A percentile compares a stretch with the other conserved stretches of the same genome.
These are phyloP conservation scores for Rachycentron canadum DNA, from an alignment of 2,797 vertebrate species.

Conservation along the genomic window DNA sequence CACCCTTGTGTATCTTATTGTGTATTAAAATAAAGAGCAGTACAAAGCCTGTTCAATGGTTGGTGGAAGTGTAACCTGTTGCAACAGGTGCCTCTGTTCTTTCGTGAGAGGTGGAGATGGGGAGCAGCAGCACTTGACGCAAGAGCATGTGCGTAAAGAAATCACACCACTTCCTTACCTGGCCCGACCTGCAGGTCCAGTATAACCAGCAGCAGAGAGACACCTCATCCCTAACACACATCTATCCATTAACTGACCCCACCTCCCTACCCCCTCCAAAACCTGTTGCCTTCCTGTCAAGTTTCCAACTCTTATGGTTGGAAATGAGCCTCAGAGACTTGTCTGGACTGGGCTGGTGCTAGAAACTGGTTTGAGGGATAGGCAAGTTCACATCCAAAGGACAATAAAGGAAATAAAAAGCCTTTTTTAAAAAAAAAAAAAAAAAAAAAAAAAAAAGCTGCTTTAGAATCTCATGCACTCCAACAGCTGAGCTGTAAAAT, in stretches of 20 bases:
- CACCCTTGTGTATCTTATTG: not conserved
- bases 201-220: conserved; percentile 63
- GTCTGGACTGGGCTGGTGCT: conserved; percentile 72
- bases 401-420: too few relatives aligned
- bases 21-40: not conserved
- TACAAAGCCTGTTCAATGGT: not conserved
- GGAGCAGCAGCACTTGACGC: not conserved
- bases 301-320: conserved; percentile 11
- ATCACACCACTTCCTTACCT: conserved; percentile 49
- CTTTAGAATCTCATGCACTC: not conserved
- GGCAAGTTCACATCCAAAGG: conserved; percentile 36
- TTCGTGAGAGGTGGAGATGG: conserved; percentile 14
- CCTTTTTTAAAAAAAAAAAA: too few relatives aligned
- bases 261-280: not conserved
- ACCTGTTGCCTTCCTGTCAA: not conserved
- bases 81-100: conserved; percentile 30
- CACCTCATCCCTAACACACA: conserved; percentile 20
- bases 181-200: conserved; percentile 75
- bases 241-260: not conserved
- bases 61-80: conserved; percentile 9
- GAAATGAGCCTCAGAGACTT: conserved; percentile 55
- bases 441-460: not conserved
- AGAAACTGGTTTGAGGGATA: conserved; percentile 79
- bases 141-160: not conserved
- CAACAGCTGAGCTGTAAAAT: not conserved